Base-by-base conservation (phyloP, 2,888 invertebrate species). In the Eupeodes luniger region DNA sequence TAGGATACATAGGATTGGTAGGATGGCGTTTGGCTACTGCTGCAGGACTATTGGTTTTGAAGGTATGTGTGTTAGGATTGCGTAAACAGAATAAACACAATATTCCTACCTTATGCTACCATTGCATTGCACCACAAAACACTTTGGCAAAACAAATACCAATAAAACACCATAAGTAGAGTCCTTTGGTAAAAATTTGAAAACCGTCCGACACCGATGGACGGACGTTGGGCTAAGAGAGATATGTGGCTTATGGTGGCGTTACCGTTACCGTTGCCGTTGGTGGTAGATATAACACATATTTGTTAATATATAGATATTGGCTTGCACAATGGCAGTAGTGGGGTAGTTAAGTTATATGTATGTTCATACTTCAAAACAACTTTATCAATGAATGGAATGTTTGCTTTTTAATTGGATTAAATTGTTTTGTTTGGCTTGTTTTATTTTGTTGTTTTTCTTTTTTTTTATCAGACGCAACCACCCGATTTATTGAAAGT, bases 401-500 rank as follows among this genome's bases (percentile, higher is more conserved):
- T 59, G 62, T 51, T 77, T 72, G 82, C 64, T 49, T 81, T 81
- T 85, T 81, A 85, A 80, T 85, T 81, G 85, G 81, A 81, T 77
- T 61, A 64, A 67, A 55, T 51, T 75, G 62, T 64, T 81, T 75
- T 67, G 49, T 70, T 81, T 62, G 44, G 47, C 14, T 55, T 19
- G 19, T 53, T 51, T 10, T 51, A 34, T 14, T 79, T 75, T 51
- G 10, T 66, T 83, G 19, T 61, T 61, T 9, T 67, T 64, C 7
- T 64, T 44, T 19, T 66, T 66, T 66, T 66, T n/a, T 34, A 49
- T 49, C 77, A 74, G 61, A 66, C 53, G 85, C 85, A 85, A 44
- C 61, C 81, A 81, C 7, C 67, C 85, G 77, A 76, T 66, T 70
- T 64, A 81, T 36, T 34, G 69, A 76, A 80, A 84, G 51, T 51